phyloP scores from a whole-genome alignment of 2,113 vertebrate genomes.

The Menidia beryllina region DNA sequence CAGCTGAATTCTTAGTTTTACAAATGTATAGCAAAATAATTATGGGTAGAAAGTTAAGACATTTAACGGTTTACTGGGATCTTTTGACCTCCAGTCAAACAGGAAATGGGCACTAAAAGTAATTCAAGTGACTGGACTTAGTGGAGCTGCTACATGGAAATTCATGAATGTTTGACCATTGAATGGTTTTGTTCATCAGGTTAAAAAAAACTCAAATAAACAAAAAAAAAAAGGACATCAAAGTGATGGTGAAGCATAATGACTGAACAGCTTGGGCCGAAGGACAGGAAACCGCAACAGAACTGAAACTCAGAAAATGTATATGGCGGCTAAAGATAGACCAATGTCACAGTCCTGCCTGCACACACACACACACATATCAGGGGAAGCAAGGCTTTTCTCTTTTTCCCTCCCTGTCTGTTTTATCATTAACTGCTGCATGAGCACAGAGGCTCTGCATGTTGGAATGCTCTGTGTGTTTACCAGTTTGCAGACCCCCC shows the following conservation, averaged over 20 bases:
- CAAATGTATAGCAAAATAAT: too few relatives aligned
- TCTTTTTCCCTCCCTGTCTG: slow-evolving; percentile 36
- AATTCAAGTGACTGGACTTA: neutral
- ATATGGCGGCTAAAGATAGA: slow-evolving; percentile 1
- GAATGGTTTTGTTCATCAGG: neutral
- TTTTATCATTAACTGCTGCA: slow-evolving; percentile 10
- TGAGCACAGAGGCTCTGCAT: neutral
- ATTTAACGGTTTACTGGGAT: too few relatives aligned
- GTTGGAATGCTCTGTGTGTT: slow-evolving; percentile 9
- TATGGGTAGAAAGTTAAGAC: neutral
- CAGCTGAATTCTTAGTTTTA: neutral
- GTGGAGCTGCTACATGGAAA: neutral
- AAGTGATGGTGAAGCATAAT: too few relatives aligned
- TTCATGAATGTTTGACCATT: neutral
- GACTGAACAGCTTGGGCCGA: too few relatives aligned
- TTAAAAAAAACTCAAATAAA: too few relatives aligned
- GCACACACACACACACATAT: neutral
- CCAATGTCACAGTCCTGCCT: neutral
- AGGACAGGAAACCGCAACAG: slow-evolving; percentile 19
- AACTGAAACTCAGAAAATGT: slow-evolving; percentile 12
- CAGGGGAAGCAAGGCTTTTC: slow-evolving; percentile 21
- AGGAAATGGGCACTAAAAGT: neutral
- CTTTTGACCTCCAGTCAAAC: neutral
- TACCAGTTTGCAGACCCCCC: neutral
- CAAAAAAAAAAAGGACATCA: too few relatives aligned